Evolutionary conservation across 2,888 invertebrate species (phyloP), one percentile per base, ranked within the genome.

Genomic region (Lasioglossum calceatum): DNA sequence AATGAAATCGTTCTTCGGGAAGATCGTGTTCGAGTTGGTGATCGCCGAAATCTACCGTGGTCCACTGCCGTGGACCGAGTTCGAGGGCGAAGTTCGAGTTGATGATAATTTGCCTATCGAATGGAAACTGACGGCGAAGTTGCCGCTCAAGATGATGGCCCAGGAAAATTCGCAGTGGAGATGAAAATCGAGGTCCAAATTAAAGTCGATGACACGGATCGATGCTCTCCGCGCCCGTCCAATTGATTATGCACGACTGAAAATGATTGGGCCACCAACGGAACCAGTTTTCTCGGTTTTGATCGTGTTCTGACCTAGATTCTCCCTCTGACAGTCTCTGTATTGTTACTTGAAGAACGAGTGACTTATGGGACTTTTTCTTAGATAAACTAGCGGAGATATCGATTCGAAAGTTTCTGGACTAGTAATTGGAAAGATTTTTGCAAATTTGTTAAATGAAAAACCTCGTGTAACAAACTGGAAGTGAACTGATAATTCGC

Each of bases 131-230:
- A 23, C 39, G 23, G 8, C 70, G 70, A 39, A 39, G 39, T 23
- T 70, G 19, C 10, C 2, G 23, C 8, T 19, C 36, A 19, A 64
- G 70, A 23, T n/a, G 70, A 39, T 19, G 19, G 70, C 36, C 19
- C 23, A 23, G 67, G 36, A 16, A 19, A 16, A 36, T 67, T 36
- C 19, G 12, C 70, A 10, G 19, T 8, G 39, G 19, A 70, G 70
- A 70, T n/a, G 70, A 70, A 70, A 70, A 39, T 70, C 8, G 39
- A 19, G 70, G 39, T 39, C 70, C 23, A 23, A 70, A 70, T 70
- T 70, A 70, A 70, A 70, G 39, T n/a, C 70, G 39, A 23, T 4
- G 23, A 23, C 10, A 8, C 39, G 64, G 64, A 16, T 23, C 36
- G 36, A 10, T 3, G 36, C 70, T 12, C 23, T 19, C 10, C 16